Evolutionary conservation across 1,140 invertebrate genomes (phyloP), one percentile per base, ranked within the genome.

Genomic region (Leptonema lineaticorne): DNA sequence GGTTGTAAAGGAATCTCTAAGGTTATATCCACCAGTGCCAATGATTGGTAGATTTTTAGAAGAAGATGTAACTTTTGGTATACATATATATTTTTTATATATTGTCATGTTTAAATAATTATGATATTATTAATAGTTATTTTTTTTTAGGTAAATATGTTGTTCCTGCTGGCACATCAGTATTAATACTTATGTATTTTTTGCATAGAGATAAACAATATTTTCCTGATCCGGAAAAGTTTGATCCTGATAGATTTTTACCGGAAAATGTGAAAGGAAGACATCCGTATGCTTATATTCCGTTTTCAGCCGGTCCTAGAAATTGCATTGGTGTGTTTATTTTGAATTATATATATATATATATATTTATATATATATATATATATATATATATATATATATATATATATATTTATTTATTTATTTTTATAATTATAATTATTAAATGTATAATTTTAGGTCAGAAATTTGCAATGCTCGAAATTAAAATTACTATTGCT

Each of bases 191-290:
- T 45, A 76, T 83, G 0, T 81, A 82, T 28, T 78, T 81, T 37
- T 74, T 89, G 7, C 90, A 92, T 70, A 78, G 84, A 74, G 84
- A 91, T 77, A 84, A 87, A 1, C 81, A 88, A 41, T 81, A 85
- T 69, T 93, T 86, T 76, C 85, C 90, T 1, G 83, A 93, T 63
- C 91, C 92, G 3, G 81, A 89, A 1, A 79, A 75, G 24, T 94
- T 91, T 74, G 83, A 91, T 76, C 92, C 92, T 0, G 90, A 92
- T 14, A 77, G 90, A 74, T 94, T 93, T 79, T 75, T 88, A 9
- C 82, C 85, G 0, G 78, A 81, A 29, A 79, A 77, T 8, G 78
- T 78, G 26, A 75, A 74, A 14, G 79, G 76, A 30, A 73, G 81
- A 63, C 78, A 82, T 67, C 79, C 78, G 0, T 83, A 78, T 63